Evolutionary conservation across 2,113 vertebrate genomes (phyloP).

Genomic region (Heterotis niloticus): DNA sequence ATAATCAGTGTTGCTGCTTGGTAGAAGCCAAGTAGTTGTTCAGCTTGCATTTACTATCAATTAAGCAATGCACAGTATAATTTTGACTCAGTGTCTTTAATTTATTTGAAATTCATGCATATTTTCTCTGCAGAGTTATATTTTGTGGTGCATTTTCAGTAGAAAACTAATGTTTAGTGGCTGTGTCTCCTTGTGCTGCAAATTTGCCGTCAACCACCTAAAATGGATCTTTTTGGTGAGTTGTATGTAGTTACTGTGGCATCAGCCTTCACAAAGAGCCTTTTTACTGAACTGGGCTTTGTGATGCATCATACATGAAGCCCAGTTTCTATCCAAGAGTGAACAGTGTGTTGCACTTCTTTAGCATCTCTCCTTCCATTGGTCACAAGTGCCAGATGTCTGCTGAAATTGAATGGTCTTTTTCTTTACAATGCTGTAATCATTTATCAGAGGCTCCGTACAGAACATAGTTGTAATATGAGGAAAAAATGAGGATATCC

Average conservation of each 20-base stretch:
- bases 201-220: not conserved
- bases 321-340: constrained; percentile 23
- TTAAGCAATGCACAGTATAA: not conserved
- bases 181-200: not conserved
- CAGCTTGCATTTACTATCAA: not conserved
- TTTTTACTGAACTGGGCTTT: constrained; percentile 11
- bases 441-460: constrained; percentile 11
- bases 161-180: not conserved
- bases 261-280: constrained; percentile 28
- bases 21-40: not conserved
- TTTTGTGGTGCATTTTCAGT: no score
- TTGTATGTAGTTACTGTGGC: constrained; percentile 17
- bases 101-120: not conserved
- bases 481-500: no score
- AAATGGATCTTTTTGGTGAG: not conserved
- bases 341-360: constrained; percentile 32
- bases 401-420: constrained; percentile 29
- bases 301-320: constrained; percentile 27
- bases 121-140: no score
- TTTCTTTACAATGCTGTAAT: constrained; percentile 36
- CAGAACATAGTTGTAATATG: no score
- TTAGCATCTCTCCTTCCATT: constrained; percentile 30
- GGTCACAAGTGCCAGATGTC: constrained; percentile 27
- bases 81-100: not conserved
- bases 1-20: not conserved